Evolutionary conservation across 2,113 vertebrate species (phyloP).

Genomic region (Ameiurus melas): DNA sequence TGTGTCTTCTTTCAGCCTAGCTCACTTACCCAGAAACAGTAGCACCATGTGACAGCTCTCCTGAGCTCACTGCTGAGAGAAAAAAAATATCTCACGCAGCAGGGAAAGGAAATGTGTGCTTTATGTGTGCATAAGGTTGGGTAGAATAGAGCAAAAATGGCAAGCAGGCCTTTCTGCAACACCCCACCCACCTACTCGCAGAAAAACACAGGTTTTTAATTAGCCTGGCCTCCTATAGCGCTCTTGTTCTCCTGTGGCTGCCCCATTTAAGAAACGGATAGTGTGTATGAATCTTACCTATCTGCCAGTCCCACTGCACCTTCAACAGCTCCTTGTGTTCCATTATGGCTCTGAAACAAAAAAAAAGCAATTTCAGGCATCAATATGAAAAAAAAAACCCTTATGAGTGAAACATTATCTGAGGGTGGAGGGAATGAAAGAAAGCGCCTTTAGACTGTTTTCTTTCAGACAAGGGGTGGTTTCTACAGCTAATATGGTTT

Average conservation of each 20-base stretch:
- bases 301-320: conserved; percentile 96
- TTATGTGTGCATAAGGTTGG: not conserved
- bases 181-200: not conserved
- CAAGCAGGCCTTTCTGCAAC: conserved; percentile 23
- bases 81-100: conserved; percentile 41
- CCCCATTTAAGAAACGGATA: not conserved
- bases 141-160: conserved; percentile 13
- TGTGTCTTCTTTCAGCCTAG: not conserved
- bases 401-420: not conserved
- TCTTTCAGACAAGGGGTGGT: not conserved
- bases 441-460: not conserved
- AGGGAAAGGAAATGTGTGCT: conserved; percentile 35
- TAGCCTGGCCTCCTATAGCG: not conserved
- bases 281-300: conserved; percentile 76
- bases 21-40: conserved; percentile 7
- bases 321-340: conserved; percentile 95
- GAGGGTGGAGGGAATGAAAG: not conserved
- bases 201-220: conserved; percentile 27
- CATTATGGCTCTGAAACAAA: conserved; percentile 86
- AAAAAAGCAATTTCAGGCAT: conserved; percentile 44
- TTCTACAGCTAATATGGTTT: not conserved
- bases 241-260: not conserved
- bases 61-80: conserved; percentile 46
- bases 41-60: conserved; percentile 49
- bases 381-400: not conserved